Evolutionary conservation across 2,888 invertebrate genomes (phyloP).

Genomic region (Endomychus coccineus): DNA sequence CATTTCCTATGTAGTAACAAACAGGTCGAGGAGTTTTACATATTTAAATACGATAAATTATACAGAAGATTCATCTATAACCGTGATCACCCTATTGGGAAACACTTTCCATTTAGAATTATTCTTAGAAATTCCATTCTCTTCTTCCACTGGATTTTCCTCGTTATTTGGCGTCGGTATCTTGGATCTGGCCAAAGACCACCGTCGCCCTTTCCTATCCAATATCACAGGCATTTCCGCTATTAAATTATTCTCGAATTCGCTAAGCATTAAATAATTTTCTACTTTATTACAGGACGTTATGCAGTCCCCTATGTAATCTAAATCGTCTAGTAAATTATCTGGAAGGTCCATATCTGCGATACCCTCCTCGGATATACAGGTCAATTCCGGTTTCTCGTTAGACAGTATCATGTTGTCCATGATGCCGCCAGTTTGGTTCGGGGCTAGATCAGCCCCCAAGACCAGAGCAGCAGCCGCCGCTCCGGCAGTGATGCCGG

Average conservation of each 20-base stretch:
- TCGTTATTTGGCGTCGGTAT: conserved; percentile 43
- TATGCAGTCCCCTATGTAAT: conserved; percentile 75
- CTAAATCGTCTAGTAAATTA: conserved; percentile 68
- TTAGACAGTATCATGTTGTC: conserved; percentile 43
- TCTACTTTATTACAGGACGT: conserved; percentile 82
- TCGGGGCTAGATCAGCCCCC: conserved; percentile 47
- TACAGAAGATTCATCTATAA: conserved; percentile 68
- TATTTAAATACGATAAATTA: no score
- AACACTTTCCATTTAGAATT: conserved; percentile 41
- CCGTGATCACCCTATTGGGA: conserved; percentile 62
- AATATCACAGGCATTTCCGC: conserved; percentile 68
- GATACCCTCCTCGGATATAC: conserved; percentile 79
- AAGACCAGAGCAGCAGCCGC: conserved; percentile 45
- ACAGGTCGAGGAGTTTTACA: no score
- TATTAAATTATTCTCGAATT: conserved; percentile 77
- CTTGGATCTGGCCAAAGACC: conserved; percentile 59
- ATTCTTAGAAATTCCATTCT: conserved; percentile 42
- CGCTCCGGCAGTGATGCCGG: conserved; percentile 44
- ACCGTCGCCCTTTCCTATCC: conserved; percentile 63
- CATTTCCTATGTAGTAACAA: no score
- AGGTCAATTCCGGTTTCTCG: conserved; percentile 69
- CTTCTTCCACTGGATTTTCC: conserved; percentile 41
- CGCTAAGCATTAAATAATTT: conserved; percentile 78
- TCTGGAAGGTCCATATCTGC: conserved; percentile 77
- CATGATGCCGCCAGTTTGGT: conserved; percentile 43